phyloP scores from a whole-genome alignment of 2,113 vertebrate species.

The Poeciliopsis prolifica region DNA sequence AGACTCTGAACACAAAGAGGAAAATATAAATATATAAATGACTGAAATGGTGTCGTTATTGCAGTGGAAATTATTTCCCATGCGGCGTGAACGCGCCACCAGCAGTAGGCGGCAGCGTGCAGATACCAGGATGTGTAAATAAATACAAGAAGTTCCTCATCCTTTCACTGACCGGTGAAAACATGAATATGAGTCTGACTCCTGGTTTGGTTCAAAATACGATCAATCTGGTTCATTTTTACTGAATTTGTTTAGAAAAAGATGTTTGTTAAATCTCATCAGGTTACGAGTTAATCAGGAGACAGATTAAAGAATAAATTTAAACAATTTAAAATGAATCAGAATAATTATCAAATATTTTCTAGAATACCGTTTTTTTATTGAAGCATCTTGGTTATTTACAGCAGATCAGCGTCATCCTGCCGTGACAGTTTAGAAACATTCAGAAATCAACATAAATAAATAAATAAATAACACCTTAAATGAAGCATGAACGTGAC shows the following conservation, averaged over 20 bases:
- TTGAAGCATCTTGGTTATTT: neutral
- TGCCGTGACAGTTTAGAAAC: neutral
- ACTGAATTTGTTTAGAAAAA: conserved; percentile 1
- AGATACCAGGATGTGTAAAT: conserved; percentile 88
- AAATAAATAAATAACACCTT: neutral
- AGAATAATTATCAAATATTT: too few species aligned
- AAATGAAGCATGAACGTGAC: neutral
- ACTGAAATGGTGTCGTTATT: conserved; percentile 12
- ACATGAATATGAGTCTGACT: neutral
- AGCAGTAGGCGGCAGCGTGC: conserved; percentile 18
- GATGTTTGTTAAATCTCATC: too few species aligned
- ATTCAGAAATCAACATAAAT: neutral
- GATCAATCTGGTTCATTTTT: conserved; percentile 32
- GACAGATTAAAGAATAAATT: too few species aligned
- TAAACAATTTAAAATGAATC: too few species aligned
- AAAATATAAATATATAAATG: neutral
- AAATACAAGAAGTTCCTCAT: conserved; percentile 76
- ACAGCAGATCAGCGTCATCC: conserved; percentile 32
- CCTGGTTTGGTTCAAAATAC: neutral
- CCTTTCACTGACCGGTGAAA: neutral
- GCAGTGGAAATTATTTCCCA: conserved; percentile 50
- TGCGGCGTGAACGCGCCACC: conserved; percentile 29
- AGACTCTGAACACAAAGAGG: neutral
- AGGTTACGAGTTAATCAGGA: too few species aligned
- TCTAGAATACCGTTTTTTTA: neutral